Percentiles rank a stretch among this genome's conserved stretches.
Evolutionary conservation across 2,888 invertebrate species (phyloP).

Genomic region (Drosophila neonasuta): DNA sequence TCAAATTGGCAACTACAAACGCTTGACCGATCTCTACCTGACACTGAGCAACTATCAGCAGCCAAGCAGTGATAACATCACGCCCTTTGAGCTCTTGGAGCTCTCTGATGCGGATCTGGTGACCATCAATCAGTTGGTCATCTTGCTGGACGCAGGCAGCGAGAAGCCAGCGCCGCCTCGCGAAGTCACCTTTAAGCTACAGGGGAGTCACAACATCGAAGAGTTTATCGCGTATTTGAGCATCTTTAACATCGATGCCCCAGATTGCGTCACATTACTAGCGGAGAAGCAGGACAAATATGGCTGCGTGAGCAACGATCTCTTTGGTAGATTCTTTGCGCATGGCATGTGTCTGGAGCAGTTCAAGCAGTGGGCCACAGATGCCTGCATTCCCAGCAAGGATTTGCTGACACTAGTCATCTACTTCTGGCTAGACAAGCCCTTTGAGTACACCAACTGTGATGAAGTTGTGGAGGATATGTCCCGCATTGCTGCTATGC

Average conservation of each 20-base stretch:
- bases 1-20: conserved; percentile 71
- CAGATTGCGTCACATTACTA: conserved; percentile 79
- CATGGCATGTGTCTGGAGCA: conserved; percentile 82
- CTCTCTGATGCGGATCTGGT: conserved; percentile 83
- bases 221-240: conserved; percentile 84
- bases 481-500: conserved; percentile 86
- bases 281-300: conserved; percentile 75
- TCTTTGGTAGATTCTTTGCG: conserved; percentile 77
- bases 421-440: conserved; percentile 87
- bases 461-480: conserved; percentile 84
- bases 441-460: conserved; percentile 82
- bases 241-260: conserved; percentile 74
- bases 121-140: conserved; percentile 86
- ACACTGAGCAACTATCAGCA: conserved; percentile 48
- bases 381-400: conserved; percentile 82
- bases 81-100: conserved; percentile 56
- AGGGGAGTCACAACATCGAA: conserved; percentile 81
- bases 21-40: conserved; percentile 79
- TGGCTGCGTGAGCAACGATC: conserved; percentile 73
- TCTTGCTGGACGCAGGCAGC: conserved; percentile 82
- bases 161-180: conserved; percentile 66
- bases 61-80: conserved; percentile 51
- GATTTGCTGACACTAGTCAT: conserved; percentile 88
- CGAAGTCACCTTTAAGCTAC: conserved; percentile 85
- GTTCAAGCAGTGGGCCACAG: conserved; percentile 69